phyloP scores from a whole-genome alignment of 2,888 invertebrate genomes.

The Sisyra nigra region DNA sequence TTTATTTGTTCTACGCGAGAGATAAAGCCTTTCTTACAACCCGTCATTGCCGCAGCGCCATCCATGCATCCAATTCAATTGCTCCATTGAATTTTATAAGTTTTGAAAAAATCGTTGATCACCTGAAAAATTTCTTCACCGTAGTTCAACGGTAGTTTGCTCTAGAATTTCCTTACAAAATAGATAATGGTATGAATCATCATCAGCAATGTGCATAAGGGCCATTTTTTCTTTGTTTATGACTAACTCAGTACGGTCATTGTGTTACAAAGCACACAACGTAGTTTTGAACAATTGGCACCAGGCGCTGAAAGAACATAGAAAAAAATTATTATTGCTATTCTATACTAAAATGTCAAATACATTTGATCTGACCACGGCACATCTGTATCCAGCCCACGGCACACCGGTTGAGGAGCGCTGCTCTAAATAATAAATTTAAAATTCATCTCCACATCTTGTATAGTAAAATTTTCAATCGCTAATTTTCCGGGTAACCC shows the following conservation, averaged over 20 bases:
- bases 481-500: too few relatives aligned
- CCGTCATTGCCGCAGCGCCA: conserved; percentile 13
- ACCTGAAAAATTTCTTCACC: conserved; percentile 13
- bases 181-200: conserved; percentile 9
- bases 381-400: conserved; percentile 1
- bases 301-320: background rate
- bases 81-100: conserved; percentile 11
- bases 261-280: background rate
- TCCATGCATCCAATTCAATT: conserved; percentile 8
- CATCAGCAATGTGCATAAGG: background rate
- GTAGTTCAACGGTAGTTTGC: conserved; percentile 8
- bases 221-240: background rate
- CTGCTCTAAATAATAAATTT: background rate
- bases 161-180: conserved; percentile 12
- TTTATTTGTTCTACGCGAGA: conserved; percentile 12
- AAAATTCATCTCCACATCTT: too few relatives aligned
- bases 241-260: background rate
- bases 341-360: conserved; percentile 2
- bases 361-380: background rate
- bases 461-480: too few relatives aligned
- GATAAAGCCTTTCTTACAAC: conserved; percentile 12
- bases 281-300: background rate
- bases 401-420: conserved; percentile 1
- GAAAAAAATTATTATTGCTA: background rate
- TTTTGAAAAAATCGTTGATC: conserved; percentile 12